These are phyloP conservation scores for Sciurus niger DNA, from an alignment of 2,113 vertebrate genomes.

Conservation along the genomic window DNA sequence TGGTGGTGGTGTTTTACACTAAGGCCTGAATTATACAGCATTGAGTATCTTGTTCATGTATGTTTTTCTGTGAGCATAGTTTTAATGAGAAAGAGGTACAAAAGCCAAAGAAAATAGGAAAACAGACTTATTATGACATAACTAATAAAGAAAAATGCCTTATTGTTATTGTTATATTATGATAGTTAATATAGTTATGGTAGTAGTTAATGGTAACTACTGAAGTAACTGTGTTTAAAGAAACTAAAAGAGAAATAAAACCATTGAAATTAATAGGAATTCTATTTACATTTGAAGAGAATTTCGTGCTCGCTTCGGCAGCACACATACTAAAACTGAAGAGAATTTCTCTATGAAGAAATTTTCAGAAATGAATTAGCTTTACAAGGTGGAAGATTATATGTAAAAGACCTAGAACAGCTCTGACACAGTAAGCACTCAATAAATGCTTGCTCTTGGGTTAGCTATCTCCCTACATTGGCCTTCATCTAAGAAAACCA, in stretches of 20 bases:
- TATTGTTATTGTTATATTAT: background rate
- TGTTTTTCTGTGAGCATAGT: background rate
- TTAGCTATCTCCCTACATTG: background rate
- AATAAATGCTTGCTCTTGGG: background rate
- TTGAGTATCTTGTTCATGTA: background rate
- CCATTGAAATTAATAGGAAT: slow-evolving; percentile 30
- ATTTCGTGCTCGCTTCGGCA: too few species aligned
- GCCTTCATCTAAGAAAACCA: background rate
- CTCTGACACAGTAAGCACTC: background rate
- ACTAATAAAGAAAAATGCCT: slow-evolving; percentile 54
- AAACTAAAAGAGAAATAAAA: slow-evolving; percentile 5
- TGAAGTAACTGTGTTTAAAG: slow-evolving; percentile 32
- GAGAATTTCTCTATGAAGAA: slow-evolving; percentile 14
- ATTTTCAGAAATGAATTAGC: slow-evolving; percentile 19
- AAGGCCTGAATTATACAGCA: slow-evolving; percentile 27
- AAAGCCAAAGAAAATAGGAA: slow-evolving; percentile 20
- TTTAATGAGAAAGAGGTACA: slow-evolving; percentile 33
- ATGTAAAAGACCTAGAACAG: background rate
- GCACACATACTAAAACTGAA: too few species aligned
- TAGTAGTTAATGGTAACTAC: slow-evolving; percentile 22
- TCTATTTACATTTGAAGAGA: slow-evolving; percentile 53
- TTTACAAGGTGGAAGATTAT: background rate
- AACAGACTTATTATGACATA: background rate
- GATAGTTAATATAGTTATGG: background rate
- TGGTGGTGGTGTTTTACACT: background rate